Base-by-base conservation (phyloP, 2,797 vertebrate species). In the Sebastes steindachneri region DNA sequence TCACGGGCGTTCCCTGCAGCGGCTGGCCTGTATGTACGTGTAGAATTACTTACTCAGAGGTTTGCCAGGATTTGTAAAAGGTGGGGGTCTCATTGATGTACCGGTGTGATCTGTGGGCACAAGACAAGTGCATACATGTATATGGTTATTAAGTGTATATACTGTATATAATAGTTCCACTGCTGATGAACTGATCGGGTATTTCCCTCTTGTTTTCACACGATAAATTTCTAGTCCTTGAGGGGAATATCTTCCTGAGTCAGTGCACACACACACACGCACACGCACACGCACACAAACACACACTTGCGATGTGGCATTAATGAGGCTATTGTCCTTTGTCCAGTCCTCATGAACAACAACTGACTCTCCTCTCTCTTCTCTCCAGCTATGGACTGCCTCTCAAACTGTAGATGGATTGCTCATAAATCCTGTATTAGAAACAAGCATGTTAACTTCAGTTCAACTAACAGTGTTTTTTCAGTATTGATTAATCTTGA, bases 261-360 rank as follows among this genome's bases (percentile, higher is more conserved):
- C 12, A 59, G 51, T 48, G 1, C 23, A 10, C 57, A 28, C 48
- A 37, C 33, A 35, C 33, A 11, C 35, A 5, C 35, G 5, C 37
- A 15, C 33, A 12, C 10, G 0, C 4, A 14, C 14, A 41, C 37
- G 0, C 5, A 37, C 51, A 17, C 41, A 17, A 7, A 45, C 14
- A 45, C 41, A 45, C 41, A 45, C 41, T 79, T 70, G 73, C 80
- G 59, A 84, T 89, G 60, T 70, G 31, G 60, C 80, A 85, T 83
- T 88, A 88, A 89, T 90, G 84, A 89, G 62, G 58, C 87, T 77
- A 83, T 92, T 91, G 87, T 92, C 80, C 72, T 85, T 83, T 90
- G 87, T 88, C 63, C 62, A 58, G 63, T 73, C 54, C 71, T 48
- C 80, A 53, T 82, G 53, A 90, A 87, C 81, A 87, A 81, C 83